Percentiles rank a stretch among this genome's conserved stretches.
Evolutionary conservation across 1,140 invertebrate species (phyloP).

Genomic region (Ditylenchus dipsaci): DNA sequence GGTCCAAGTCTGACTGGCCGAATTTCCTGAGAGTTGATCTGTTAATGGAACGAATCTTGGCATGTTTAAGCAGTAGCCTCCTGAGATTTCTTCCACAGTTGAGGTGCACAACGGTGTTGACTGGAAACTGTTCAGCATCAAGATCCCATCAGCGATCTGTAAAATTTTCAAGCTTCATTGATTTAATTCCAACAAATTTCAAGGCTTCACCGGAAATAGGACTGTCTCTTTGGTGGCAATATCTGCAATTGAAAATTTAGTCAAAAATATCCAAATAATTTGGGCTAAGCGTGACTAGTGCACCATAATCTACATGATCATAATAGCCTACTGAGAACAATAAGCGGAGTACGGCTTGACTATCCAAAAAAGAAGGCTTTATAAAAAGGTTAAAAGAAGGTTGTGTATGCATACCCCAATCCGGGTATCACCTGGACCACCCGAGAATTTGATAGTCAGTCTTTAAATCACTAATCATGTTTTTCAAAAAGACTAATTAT

Average conservation of each 20-base stretch:
- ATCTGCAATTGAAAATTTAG: not conserved
- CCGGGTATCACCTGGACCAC: too few species aligned
- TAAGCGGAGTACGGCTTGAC: too few species aligned
- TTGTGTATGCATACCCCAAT: too few species aligned
- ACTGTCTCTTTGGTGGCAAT: constrained; percentile 32
- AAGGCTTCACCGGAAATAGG: constrained; percentile 30
- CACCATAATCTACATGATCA: too few species aligned
- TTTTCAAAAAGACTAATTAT: too few species aligned
- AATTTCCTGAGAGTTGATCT: constrained; percentile 12
- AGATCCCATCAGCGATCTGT: constrained; percentile 31
- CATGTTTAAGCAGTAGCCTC: constrained; percentile 15
- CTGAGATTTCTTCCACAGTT: constrained; percentile 23
- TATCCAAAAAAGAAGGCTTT: too few species aligned
- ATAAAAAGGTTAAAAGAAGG: too few species aligned
- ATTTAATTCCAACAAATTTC: not conserved
- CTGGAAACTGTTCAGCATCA: constrained; percentile 34
- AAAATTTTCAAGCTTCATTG: not conserved
- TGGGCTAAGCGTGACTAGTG: too few species aligned
- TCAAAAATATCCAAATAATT: too few species aligned
- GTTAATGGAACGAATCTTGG: constrained; percentile 4
- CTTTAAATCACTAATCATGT: too few species aligned
- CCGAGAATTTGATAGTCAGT: too few species aligned
- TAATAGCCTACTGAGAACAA: too few species aligned
- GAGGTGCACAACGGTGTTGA: constrained; percentile 18
- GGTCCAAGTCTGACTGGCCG: constrained; percentile 17